Percentiles rank a stretch among this genome's conserved stretches.
These are phyloP conservation scores for Diglossa brunneiventris DNA, from an alignment of 2,113 vertebrate genomes.

Conservation along the genomic window DNA sequence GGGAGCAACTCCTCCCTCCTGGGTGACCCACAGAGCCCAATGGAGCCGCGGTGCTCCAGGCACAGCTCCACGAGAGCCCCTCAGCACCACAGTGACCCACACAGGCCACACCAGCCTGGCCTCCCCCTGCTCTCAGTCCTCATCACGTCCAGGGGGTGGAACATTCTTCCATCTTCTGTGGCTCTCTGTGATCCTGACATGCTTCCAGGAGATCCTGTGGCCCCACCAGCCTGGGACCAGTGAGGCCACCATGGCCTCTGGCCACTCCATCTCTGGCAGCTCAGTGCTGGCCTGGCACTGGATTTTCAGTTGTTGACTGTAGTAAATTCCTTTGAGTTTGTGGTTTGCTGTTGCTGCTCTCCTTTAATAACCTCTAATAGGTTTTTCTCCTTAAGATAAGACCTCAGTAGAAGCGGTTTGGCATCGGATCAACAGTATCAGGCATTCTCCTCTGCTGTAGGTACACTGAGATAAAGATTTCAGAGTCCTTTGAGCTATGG, in stretches of 20 bases:
- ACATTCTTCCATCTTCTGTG: background rate
- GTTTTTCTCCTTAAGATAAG: background rate
- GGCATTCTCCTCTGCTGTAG: background rate
- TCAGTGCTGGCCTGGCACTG: rapidly evolving
- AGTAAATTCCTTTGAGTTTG: background rate
- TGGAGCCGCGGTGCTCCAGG: rapidly evolving
- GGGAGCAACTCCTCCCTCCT: background rate
- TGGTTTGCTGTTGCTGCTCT: background rate
- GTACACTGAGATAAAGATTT: background rate
- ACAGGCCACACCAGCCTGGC: background rate
- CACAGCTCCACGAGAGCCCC: background rate
- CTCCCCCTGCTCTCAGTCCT: background rate
- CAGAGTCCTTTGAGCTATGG: constrained; percentile 9
- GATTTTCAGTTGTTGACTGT: background rate
- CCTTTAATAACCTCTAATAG: constrained; percentile 18
- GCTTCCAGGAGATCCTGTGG: background rate
- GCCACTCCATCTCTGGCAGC: background rate
- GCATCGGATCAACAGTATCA: background rate
- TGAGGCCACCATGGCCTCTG: rapidly evolving
- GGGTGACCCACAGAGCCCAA: background rate
- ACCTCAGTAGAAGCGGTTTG: background rate
- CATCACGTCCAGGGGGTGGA: rapidly evolving
- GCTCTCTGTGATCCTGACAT: background rate
- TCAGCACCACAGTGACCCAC: rapidly evolving
- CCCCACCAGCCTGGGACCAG: background rate